These are phyloP conservation scores for Gari tellinella DNA, from an alignment of 2,888 invertebrate genomes.

Conservation along the genomic window DNA sequence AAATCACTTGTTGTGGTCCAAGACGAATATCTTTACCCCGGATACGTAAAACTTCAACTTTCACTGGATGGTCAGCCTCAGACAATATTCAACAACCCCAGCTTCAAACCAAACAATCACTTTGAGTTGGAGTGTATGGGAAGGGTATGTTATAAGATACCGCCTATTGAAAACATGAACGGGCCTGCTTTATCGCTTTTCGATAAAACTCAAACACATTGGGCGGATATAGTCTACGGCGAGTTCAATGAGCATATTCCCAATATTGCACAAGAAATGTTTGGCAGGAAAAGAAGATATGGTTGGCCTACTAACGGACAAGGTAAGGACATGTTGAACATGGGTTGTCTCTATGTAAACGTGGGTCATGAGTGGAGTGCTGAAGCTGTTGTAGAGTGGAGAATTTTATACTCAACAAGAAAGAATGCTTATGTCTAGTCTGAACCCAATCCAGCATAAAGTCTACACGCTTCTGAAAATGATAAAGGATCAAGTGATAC, in stretches of 20 bases:
- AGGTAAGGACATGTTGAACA: neutral
- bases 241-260: neutral
- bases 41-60: conserved; percentile 11
- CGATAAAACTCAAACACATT: too few species aligned
- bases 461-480: conserved; percentile 28
- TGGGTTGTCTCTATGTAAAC: neutral
- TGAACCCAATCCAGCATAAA: conserved; percentile 20
- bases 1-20: neutral
- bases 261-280: neutral
- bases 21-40: conserved; percentile 3
- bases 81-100: neutral
- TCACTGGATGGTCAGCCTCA: neutral
- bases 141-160: neutral
- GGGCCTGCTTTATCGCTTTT: conserved; percentile 3
- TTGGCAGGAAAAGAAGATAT: neutral
- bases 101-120: neutral
- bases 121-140: neutral
- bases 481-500: conserved; percentile 15
- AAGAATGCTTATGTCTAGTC: conserved; percentile 27
- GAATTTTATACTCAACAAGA: conserved; percentile 25
- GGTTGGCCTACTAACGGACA: neutral
- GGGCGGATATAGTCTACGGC: neutral
- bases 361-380: conserved; percentile 6
- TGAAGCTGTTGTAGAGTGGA: conserved; percentile 16
- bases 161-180: neutral